Base-by-base conservation (phyloP, 2,113 vertebrate species). In the Phalacrocorax brasilianus region DNA sequence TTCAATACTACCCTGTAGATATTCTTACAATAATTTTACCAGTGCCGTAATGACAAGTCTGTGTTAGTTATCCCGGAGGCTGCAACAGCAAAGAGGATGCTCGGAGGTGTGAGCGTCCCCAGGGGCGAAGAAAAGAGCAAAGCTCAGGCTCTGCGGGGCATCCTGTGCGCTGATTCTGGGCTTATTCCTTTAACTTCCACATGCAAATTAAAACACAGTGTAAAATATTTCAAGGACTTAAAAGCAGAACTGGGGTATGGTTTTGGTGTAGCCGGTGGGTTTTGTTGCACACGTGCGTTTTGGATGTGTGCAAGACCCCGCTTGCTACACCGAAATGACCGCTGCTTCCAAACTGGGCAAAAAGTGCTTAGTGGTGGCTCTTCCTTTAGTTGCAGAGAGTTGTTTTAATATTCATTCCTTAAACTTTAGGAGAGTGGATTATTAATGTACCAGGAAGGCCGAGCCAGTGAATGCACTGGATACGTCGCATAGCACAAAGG, bases 151-250 rank as follows among this genome's bases (percentile, higher is more conserved):
- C 47, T 26, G 26, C 1, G 7, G 14, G 2, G 63, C 22, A 2
- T 50, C 1, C 3, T 52, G 12, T 11, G 6, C 16, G 1, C 8
- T 12, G 6, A 27, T 18, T 30, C 28, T 20, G 35, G 53, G 38
- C 20, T 85, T 56, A 8, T 67, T 40, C 38, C 52, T 28, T 35
- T 63, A 3, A 6, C 13, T 22, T 67, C 33, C 50, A 20, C 0
- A 1, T 44, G 53, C 47, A 47, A 26, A 22, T 53, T 32, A 35
- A 53, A 68, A 7, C n/a, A 4, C 27, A 33, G 5, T 2, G 0
- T 59, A 3, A 49, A 68, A 5, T 32, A 24, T 44, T 65, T 28
- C 10, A 24, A 32, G 32, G 85, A 40, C 15, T 40, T 56, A 19
- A 49, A 75, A 40, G 67, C 58, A 38, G 38, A 76, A 18, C 2